A percentile compares a stretch with the other conserved stretches of the same genome.
These are phyloP conservation scores for Thereva unica DNA, from an alignment of 2,888 invertebrate genomes.

Conservation along the genomic window DNA sequence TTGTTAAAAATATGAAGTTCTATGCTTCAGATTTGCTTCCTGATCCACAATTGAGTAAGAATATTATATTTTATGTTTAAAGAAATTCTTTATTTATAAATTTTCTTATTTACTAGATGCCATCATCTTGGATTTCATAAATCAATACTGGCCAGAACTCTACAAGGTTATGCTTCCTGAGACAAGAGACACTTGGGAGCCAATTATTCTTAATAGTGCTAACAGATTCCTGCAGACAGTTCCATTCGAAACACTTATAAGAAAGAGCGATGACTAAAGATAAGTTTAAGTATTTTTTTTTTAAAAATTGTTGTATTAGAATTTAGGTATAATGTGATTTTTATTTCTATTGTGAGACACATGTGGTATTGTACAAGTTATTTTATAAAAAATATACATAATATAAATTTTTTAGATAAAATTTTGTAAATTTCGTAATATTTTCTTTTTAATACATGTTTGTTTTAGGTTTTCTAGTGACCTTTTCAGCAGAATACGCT, in stretches of 20 bases:
- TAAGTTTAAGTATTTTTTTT: not conserved
- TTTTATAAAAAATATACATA: too few species aligned
- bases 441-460: too few species aligned
- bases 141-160: slow-evolving; percentile 63
- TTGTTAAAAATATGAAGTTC: slow-evolving; percentile 66
- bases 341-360: too few species aligned
- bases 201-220: slow-evolving; percentile 49
- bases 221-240: slow-evolving; percentile 54
- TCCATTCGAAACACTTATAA: slow-evolving; percentile 51
- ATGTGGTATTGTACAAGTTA: too few species aligned
- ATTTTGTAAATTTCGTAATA: too few species aligned
- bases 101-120: slow-evolving; percentile 46
- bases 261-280: slow-evolving; percentile 6
- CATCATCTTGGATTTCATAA: slow-evolving; percentile 58
- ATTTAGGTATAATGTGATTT: not conserved
- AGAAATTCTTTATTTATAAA: not conserved
- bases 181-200: slow-evolving; percentile 53
- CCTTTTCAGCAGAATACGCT: too few species aligned
- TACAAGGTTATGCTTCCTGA: slow-evolving; percentile 61
- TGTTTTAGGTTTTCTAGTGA: too few species aligned
- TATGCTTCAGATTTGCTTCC: slow-evolving; percentile 65
- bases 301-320: slow-evolving; percentile 1
- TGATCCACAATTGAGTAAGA: slow-evolving; percentile 70
- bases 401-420: too few species aligned
- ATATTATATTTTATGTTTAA: not conserved